Base-by-base conservation (phyloP, 2,888 invertebrate genomes). In the Lypha dubia region DNA sequence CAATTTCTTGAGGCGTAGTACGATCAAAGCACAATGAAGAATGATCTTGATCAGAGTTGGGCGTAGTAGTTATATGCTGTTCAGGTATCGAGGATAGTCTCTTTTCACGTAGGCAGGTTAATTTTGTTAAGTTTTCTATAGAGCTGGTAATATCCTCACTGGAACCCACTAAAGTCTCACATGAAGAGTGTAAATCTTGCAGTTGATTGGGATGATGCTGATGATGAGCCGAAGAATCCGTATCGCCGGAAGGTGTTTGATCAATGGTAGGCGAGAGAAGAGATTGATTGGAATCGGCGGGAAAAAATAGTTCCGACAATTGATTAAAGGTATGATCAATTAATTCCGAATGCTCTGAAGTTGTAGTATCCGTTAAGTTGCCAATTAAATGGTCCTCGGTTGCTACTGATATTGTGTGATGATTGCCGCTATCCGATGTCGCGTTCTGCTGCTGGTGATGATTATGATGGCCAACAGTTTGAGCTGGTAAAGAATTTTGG, bases 221-320 rank as follows among this genome's bases (percentile, higher is more conserved):
- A 53, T 87, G 87, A 11, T 79, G 83, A 28, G 87, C 28, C 1
- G 77, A 32, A 0, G 67, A 32, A 20, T 86, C 76, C 11, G 58
- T 53, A 9, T 81, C 81, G 0, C 58, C 56, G 1, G 24, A 20
- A 3, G 77, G 44, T 20, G 84, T 86, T 49, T 87, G 88, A 41
- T 87, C 89, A 46, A 88, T 79, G 2, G 87, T 87, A 6, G 91
- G 90, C 62, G 91, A 91, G 7, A 91, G 88, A 62, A 91, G 79
- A 32, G 91, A 91, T 81, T 91, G 91, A 85, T 91, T 90, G n/a
- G 91, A 91, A 87, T 91, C 92, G 83, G 90, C 89, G 79, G 92
- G 90, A 88, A 92, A 92, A 84, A 92, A 91, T 86, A 92, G 86
- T 88, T 92, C 92, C 68, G 92, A 91, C 22, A 90, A 86, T 70